Conservation (phyloP, 2,888 invertebrate genomes). For the Acanthosoma haemorrhoidale region DNA sequence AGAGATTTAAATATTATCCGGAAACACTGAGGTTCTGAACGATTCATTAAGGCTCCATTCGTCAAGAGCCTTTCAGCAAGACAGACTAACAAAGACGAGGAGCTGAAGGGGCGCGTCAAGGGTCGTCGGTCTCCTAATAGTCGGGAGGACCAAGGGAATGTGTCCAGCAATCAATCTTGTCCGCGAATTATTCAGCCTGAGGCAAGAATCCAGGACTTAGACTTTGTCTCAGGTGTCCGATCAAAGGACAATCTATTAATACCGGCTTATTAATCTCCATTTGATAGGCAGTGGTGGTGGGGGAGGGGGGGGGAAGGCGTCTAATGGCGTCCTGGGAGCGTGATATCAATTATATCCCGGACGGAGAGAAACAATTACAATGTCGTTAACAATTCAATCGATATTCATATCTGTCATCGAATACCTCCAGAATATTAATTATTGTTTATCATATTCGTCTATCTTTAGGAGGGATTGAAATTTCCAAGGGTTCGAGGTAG, state of each 20-base stretch:
- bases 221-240: neutral
- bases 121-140: neutral
- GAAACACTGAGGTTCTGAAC: too few species aligned
- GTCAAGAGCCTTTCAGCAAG: slow-evolving; percentile 2
- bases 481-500: too few species aligned
- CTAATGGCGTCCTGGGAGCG: neutral
- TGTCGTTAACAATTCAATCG: too few species aligned
- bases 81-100: neutral
- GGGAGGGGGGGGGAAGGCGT: too few species aligned
- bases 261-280: neutral
- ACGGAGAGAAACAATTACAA: too few species aligned
- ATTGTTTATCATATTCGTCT: too few species aligned
- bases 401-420: too few species aligned
- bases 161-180: neutral
- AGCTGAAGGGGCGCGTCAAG: neutral
- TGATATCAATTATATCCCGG: neutral
- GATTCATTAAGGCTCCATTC: slow-evolving; percentile 6
- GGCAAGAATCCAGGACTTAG: neutral
- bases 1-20: too few species aligned
- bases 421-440: too few species aligned
- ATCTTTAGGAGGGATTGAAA: too few species aligned
- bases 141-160: neutral
- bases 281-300: too few species aligned
- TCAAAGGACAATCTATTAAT: neutral
- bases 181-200: neutral